Base-by-base conservation (phyloP, 1,140 invertebrate genomes). In the Drosophila takahashii region DNA sequence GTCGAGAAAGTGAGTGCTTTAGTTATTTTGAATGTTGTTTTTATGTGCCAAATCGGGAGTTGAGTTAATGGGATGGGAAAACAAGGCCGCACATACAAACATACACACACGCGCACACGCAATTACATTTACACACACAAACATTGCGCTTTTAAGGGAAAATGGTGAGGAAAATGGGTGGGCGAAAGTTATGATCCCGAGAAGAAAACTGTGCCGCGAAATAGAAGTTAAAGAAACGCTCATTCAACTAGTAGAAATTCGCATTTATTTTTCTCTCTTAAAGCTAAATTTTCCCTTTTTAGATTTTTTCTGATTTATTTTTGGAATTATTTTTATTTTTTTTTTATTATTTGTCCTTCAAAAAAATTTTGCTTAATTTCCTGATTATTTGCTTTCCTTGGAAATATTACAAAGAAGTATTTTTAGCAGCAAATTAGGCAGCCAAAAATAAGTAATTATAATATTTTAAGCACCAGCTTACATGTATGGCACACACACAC, bases 371-470 rank as follows among this genome's bases (percentile, higher is more conserved):
- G 41, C 18, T 39, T 57, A 26, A 22, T 54, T 53, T 61, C 10
- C 60, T 1, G 3, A 34, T 59, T 59, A 4, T 32, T 22, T 34
- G n/a, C 50, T 44, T 47, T 47, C 56, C 3, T 18, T 52, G 13
- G 18, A 15, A 77, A 70, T 61, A 76, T 57, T 32, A 56, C 54
- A 80, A 84, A 80, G 83, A 86, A 86, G 83, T 87, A 79, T 86
- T 81, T 86, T 86, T 81, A 81, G 61, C 26, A 71, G 83, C 75
- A 78, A 86, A 74, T 77, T 73, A 73, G 65, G 67, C 65, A 85
- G 77, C 81, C 65, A 77, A 52, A 29, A 39, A 66, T 26, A 61
- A 22, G 45, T 41, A 47, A 34, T 58, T 42, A 15, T 57, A 65
- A 42, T 54, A 37, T 29, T 22, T 45, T 36, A 27, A 47, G 65